A percentile compares a stretch with the other conserved stretches of the same genome.
phyloP scores from a whole-genome alignment of 2,797 vertebrate species.

The Cossypha caffra region DNA sequence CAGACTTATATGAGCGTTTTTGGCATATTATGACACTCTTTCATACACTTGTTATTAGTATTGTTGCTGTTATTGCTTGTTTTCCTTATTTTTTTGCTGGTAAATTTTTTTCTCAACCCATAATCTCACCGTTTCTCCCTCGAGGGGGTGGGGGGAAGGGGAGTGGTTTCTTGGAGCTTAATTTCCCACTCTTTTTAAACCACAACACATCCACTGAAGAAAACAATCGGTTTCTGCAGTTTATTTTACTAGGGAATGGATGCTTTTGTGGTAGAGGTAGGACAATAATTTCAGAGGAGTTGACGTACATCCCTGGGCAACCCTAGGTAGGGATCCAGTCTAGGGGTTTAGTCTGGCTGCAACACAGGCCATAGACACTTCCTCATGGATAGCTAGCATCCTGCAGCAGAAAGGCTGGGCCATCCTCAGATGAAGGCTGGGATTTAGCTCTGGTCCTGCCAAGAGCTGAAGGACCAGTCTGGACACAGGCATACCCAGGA shows the following conservation, averaged over 20 bases:
- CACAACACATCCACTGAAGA: background rate
- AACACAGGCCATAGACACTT: background rate
- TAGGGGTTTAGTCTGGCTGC: background rate
- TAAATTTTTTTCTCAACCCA: background rate
- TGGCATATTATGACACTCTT: background rate
- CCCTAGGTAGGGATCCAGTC: background rate
- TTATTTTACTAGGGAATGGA: background rate
- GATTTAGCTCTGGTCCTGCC: background rate
- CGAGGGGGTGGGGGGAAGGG: accelerated
- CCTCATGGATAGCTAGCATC: accelerated
- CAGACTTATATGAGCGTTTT: background rate
- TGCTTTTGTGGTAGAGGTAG: background rate
- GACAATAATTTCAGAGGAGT: background rate
- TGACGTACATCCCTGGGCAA: background rate
- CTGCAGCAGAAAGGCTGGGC: background rate
- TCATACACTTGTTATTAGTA: background rate
- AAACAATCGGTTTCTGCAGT: accelerated
- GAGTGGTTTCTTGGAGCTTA: background rate
- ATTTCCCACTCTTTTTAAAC: background rate
- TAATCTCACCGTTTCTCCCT: background rate
- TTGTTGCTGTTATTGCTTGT: background rate
- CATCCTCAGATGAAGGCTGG: background rate
- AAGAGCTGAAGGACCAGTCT: background rate
- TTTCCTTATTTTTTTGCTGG: background rate
- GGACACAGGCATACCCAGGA: background rate